A percentile compares a stretch with the other conserved stretches of the same genome.
Conservation (phyloP, 2,113 vertebrate species). For the Siniperca chuatsi region DNA sequence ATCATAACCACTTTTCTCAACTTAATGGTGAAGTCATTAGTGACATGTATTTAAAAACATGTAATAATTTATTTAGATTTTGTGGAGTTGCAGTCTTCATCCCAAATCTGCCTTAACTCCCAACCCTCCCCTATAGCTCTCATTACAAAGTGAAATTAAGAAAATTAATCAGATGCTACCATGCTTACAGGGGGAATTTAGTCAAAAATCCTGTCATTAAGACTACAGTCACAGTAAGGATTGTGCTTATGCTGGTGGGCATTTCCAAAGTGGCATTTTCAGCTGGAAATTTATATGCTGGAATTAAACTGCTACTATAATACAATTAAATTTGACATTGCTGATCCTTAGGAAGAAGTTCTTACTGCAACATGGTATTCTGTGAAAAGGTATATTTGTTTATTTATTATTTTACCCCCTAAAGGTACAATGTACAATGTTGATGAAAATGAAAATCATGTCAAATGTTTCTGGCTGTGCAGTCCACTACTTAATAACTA, state of each 20-base stretch:
- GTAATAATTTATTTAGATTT: neutral
- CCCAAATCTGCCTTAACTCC: slow-evolving; percentile 1
- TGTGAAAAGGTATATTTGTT: neutral
- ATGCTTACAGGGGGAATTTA: slow-evolving; percentile 2
- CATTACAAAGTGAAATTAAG: slow-evolving; percentile 30
- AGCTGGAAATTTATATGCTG: slow-evolving; percentile 8
- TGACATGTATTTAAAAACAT: neutral
- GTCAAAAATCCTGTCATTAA: slow-evolving; percentile 11
- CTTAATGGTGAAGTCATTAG: neutral
- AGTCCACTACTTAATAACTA: no score
- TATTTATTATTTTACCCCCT: neutral
- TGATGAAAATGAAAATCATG: neutral
- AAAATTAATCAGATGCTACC: slow-evolving; percentile 15
- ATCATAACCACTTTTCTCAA: neutral
- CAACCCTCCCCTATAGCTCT: neutral
- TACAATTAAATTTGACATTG: neutral
- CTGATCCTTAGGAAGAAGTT: neutral
- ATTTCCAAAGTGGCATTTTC: neutral
- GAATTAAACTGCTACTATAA: neutral
- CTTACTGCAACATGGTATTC: neutral
- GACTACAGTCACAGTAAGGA: neutral
- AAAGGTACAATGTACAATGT: neutral
- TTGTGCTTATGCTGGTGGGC: slow-evolving; percentile 2
- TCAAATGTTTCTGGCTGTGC: neutral
- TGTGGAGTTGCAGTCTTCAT: neutral